Base-by-base conservation (phyloP, 2,888 invertebrate genomes). In the Antheraea assamensis region DNA sequence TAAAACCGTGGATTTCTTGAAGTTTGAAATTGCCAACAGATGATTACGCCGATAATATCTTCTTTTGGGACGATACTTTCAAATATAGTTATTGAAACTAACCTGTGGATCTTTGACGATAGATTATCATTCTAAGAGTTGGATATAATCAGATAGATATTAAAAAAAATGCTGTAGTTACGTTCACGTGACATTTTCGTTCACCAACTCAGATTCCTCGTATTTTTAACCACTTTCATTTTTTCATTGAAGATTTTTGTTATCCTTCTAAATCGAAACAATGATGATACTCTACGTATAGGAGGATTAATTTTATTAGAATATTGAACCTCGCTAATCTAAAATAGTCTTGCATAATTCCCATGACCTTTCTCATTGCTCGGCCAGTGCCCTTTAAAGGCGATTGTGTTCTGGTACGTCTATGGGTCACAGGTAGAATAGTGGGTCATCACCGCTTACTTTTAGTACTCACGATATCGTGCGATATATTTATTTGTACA, bases 361-460 rank as follows among this genome's bases (percentile, higher is more conserved):
- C 31, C 64, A 24, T 64, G 78, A 82, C 81, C 81, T 84, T 82
- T 79, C 0, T 42, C 24, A 64, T 70, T 71, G 31, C 74, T 35
- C 81, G 83, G 80, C 74, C 85, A 78, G 72, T 82, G 80, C 82
- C 82, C 85, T 86, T 83, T 83, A 10, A 75, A 72, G 55, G 70
- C 73, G 75, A 75, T 75, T 61, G 74, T 76, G 75, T 77, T 78
- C 77, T 74, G 75, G 68, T 74, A 75, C 76, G 75, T 74, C 71
- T 72, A 71, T 78, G 21, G 73, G 58, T 58, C 73, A 73, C 42
- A 47, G 55, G 55, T 30, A 52, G 55, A 78, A 75, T 79, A 83
- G 72, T 81, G 74, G 83, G 82, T 83, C 80, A 78, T 74, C 75
- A 73, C 77, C 58, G 47, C 73, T 73, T 58, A 70, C 55, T 47